These are phyloP conservation scores for Sardinella longiceps DNA, from an alignment of 2,797 vertebrate species.

Conservation along the genomic window DNA sequence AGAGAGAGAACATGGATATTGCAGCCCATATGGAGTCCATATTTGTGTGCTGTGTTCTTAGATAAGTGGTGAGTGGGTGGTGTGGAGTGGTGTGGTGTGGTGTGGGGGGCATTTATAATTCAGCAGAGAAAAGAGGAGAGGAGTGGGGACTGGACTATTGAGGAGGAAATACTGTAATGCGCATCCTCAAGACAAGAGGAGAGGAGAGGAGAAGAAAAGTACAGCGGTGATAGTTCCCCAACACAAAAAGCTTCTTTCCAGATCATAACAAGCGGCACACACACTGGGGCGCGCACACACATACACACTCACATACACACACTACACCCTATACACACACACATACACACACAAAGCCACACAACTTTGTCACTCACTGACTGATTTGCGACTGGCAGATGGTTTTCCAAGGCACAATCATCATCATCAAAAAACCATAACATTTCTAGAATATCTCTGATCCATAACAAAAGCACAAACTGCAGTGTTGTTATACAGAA, in stretches of 20 bases:
- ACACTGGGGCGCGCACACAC: too few relatives aligned
- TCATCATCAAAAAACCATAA: too few relatives aligned
- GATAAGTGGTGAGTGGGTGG: conserved; percentile 71
- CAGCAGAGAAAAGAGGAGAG: conserved; percentile 61
- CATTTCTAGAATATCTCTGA: too few relatives aligned
- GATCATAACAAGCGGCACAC: background rate
- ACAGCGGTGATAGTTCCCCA: background rate
- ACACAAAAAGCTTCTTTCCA: background rate
- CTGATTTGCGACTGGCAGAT: too few relatives aligned
- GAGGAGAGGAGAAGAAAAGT: background rate
- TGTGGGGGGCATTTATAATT: conserved; percentile 66
- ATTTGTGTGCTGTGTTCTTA: conserved; percentile 64
- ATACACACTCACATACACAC: too few relatives aligned
- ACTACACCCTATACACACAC: too few relatives aligned
- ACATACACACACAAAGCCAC: too few relatives aligned
- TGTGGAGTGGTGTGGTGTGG: conserved; percentile 42
- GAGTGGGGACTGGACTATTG: conserved; percentile 30
- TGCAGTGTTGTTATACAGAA: background rate
- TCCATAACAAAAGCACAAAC: too few relatives aligned
- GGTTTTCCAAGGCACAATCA: too few relatives aligned
- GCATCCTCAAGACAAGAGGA: conserved; percentile 17
- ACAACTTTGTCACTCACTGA: too few relatives aligned
- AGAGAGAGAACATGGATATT: conserved; percentile 45
- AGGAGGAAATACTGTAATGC: conserved; percentile 26
- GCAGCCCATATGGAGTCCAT: conserved; percentile 59